Conservation (phyloP, 2,113 vertebrate genomes). For the Fulica atra region DNA sequence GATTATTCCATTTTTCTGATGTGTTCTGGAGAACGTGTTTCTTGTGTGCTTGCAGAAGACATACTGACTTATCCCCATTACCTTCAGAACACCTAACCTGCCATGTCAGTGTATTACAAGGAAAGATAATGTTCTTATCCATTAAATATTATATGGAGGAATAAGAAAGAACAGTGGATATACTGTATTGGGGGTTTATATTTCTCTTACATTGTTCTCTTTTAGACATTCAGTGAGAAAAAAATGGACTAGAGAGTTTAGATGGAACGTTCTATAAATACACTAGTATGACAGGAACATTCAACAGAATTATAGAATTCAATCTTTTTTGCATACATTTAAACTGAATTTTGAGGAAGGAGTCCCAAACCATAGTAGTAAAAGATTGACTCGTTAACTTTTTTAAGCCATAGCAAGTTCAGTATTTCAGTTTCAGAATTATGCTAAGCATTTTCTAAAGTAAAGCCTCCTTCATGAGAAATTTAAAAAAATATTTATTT, state of each 20-base stretch:
- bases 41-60: neutral
- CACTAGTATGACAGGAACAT: neutral
- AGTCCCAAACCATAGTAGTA: neutral
- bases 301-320: neutral
- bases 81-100: neutral
- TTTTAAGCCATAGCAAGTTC: neutral
- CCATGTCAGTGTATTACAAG: neutral
- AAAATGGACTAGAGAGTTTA: neutral
- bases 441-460: neutral
- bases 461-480: neutral
- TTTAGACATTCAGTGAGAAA: neutral
- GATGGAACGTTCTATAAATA: neutral
- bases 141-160: neutral
- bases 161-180: neutral
- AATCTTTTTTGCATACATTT: neutral
- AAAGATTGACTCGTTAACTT: neutral
- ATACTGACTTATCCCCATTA: neutral
- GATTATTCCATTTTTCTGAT: neutral
- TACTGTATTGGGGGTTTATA: fast-evolving
- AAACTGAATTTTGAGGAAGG: neutral
- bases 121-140: neutral
- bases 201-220: neutral
- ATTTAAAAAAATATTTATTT: neutral
- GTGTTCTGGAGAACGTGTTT: neutral
- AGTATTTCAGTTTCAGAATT: neutral